Percentiles rank a stretch among this genome's conserved stretches.
phyloP scores from a whole-genome alignment of 2,113 vertebrate species.

The Calypte anna region DNA sequence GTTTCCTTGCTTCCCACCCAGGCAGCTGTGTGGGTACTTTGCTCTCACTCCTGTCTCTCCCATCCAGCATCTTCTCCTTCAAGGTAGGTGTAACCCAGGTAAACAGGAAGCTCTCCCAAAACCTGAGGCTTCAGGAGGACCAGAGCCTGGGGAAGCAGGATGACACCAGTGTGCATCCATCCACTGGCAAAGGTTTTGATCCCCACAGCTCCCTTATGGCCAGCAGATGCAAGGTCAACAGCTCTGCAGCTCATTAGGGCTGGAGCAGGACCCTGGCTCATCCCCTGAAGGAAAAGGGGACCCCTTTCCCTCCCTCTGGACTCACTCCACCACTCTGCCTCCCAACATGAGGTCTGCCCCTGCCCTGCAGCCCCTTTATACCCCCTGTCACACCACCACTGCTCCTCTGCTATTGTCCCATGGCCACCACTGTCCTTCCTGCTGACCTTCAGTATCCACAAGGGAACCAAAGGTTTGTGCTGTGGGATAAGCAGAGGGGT shows the following conservation, averaged over 20 bases:
- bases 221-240: accelerated
- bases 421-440: not conserved
- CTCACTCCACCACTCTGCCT: not conserved
- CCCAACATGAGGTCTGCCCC: not conserved
- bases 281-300: not conserved
- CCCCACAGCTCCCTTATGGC: not conserved
- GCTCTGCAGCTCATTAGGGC: not conserved
- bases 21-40: not conserved
- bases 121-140: not conserved
- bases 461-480: accelerated
- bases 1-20: not conserved
- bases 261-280: too few relatives aligned
- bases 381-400: too few relatives aligned
- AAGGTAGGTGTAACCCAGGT: accelerated
- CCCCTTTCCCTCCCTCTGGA: not conserved
- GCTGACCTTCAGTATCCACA: not conserved
- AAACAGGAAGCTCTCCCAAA: accelerated
- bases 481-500: too few relatives aligned
- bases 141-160: accelerated
- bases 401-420: not conserved
- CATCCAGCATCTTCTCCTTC: not conserved
- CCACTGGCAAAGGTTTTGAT: not conserved
- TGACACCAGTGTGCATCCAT: not conserved
- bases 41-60: not conserved
- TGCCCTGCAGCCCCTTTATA: not conserved